These are phyloP conservation scores for Meriones psammophilus DNA, from an alignment of 2,797 vertebrate species.

Conservation along the genomic window DNA sequence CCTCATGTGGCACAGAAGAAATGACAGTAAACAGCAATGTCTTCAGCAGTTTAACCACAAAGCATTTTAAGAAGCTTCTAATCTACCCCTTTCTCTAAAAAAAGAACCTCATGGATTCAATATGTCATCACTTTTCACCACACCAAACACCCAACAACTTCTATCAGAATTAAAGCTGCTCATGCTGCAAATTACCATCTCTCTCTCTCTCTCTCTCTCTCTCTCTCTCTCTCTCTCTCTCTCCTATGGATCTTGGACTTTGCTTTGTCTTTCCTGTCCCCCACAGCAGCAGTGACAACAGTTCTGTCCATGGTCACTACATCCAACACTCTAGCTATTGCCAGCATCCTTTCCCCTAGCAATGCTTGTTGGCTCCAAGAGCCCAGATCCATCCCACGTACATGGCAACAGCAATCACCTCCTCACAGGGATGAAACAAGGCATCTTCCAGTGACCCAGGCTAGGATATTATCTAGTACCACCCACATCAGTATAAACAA, in stretches of 20 bases:
- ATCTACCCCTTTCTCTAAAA: not conserved
- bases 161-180: not conserved
- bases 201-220: not conserved
- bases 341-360: not conserved
- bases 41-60: constrained; percentile 29
- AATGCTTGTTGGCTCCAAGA: not conserved
- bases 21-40: not conserved
- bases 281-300: not conserved
- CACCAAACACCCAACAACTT: not conserved
- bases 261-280: not conserved
- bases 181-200: not conserved
- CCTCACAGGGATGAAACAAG: not conserved
- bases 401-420: not conserved
- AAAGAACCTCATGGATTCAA: not conserved
- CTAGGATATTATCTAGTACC: not conserved
- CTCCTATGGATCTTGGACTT: not conserved
- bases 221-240: not conserved
- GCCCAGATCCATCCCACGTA: not conserved
- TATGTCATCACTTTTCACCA: not conserved
- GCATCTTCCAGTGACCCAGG: not conserved
- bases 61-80: constrained; percentile 44
- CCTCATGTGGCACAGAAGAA: constrained; percentile 30
- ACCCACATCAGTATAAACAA: not conserved
- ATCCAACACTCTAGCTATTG: not conserved
- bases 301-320: not conserved